Conservation (phyloP, 37 sponge, comb jelly and placozoan species). For the Bolinopsis microptera region DNA sequence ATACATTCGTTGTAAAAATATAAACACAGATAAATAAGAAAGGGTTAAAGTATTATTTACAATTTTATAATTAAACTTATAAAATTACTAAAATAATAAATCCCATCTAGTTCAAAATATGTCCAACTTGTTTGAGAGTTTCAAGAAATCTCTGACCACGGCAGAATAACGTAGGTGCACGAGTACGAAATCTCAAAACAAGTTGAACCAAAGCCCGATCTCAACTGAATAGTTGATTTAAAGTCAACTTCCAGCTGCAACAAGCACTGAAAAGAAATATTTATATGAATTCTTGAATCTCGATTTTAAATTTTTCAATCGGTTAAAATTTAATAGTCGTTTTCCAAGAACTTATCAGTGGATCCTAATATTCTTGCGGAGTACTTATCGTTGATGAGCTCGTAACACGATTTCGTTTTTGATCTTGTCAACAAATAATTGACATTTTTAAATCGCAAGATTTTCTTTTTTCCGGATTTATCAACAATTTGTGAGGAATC, state of each 20-base stretch:
- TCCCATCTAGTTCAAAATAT: background rate
- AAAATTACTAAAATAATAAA: conserved; percentile 15
- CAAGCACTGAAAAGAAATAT: background rate
- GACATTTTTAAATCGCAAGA: background rate
- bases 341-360: background rate
- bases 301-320: too few species aligned
- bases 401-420: background rate
- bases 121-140: background rate
- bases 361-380: background rate
- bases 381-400: background rate
- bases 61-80: conserved; percentile 27
- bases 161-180: background rate
- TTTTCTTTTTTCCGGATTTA: background rate
- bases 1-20: background rate
- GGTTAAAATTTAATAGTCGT: background rate
- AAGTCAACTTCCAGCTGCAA: too few species aligned
- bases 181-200: background rate
- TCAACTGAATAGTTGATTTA: background rate
- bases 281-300: too few species aligned
- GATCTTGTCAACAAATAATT: background rate
- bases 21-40: conserved; percentile 49
- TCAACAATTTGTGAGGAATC: background rate
- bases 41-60: conserved; percentile 18
- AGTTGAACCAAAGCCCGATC: background rate
- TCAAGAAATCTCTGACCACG: background rate